phyloP scores from a whole-genome alignment of 2,797 vertebrate genomes.

The Arrhamphus sclerolepis region DNA sequence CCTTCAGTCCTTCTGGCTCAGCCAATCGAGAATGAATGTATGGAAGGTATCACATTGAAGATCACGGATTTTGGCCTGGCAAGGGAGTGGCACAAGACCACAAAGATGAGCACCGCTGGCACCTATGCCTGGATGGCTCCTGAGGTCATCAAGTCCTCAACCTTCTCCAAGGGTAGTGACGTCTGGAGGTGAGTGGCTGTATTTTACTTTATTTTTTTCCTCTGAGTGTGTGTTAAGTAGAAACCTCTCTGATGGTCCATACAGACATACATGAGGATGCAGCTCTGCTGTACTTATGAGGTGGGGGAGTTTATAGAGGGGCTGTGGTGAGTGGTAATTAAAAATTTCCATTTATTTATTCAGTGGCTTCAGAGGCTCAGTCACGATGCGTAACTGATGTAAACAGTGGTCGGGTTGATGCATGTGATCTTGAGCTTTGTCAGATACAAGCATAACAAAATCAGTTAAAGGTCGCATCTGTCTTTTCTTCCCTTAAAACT shows the following conservation, averaged over 20 bases:
- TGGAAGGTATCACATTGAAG: conserved; percentile 89
- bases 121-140: conserved; percentile 95
- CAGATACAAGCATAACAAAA: too few relatives aligned
- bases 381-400: too few relatives aligned
- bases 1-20: conserved; percentile 86
- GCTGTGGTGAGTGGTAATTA: too few relatives aligned
- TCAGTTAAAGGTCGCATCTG: too few relatives aligned
- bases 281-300: too few relatives aligned
- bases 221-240: not conserved
- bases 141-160: conserved; percentile 91
- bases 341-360: too few relatives aligned
- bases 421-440: too few relatives aligned
- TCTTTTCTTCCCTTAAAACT: too few relatives aligned
- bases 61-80: conserved; percentile 92
- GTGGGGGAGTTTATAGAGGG: too few relatives aligned
- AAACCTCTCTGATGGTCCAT: not conserved
- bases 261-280: too few relatives aligned
- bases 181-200: conserved; percentile 86
- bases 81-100: conserved; percentile 92
- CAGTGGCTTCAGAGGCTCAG: too few relatives aligned
- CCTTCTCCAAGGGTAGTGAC: conserved; percentile 92
- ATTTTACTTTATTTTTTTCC: not conserved
- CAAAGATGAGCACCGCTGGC: conserved; percentile 91
- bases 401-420: too few relatives aligned
- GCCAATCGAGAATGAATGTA: conserved; percentile 86